Conservation (phyloP, 2,113 vertebrate species). For the Colaptes auratus region DNA sequence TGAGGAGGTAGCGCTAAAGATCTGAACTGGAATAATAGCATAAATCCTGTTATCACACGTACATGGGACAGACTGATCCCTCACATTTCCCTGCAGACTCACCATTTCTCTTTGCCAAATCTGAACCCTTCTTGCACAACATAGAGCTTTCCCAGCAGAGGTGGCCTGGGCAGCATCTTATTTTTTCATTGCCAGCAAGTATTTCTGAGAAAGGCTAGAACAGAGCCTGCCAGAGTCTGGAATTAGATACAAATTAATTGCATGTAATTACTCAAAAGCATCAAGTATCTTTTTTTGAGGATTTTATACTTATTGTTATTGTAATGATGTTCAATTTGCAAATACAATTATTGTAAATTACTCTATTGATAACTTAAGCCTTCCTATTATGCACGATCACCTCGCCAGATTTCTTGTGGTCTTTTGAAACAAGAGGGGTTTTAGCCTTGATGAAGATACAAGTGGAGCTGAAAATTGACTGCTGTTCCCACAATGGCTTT, state of each 20-base stretch:
- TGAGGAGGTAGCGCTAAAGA: not conserved
- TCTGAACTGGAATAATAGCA: not conserved
- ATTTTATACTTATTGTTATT: slow-evolving; percentile 49
- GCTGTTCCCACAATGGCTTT: not conserved
- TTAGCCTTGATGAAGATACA: not conserved
- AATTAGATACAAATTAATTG: slow-evolving; percentile 68
- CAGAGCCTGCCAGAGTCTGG: slow-evolving; percentile 46
- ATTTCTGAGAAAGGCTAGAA: slow-evolving; percentile 58
- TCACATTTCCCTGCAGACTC: not conserved
- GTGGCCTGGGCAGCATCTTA: slow-evolving; percentile 31
- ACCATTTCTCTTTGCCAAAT: slow-evolving; percentile 23
- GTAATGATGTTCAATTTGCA: slow-evolving; percentile 51
- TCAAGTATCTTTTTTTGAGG: slow-evolving; percentile 38
- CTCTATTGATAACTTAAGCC: slow-evolving; percentile 47
- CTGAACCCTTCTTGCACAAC: slow-evolving; percentile 22
- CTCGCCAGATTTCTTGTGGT: not conserved
- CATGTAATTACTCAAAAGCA: slow-evolving; percentile 63
- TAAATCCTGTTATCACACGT: not conserved
- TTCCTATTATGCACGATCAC: slow-evolving; percentile 5
- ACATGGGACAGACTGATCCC: not conserved
- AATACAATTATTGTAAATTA: slow-evolving; percentile 57
- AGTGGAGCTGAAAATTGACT: slow-evolving; percentile 6
- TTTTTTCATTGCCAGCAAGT: slow-evolving; percentile 57
- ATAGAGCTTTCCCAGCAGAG: slow-evolving; percentile 46
- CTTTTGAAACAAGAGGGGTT: slow-evolving; percentile 9